phyloP scores from a whole-genome alignment of 2,888 invertebrate genomes.

The Pseudeuparius sepicola region DNA sequence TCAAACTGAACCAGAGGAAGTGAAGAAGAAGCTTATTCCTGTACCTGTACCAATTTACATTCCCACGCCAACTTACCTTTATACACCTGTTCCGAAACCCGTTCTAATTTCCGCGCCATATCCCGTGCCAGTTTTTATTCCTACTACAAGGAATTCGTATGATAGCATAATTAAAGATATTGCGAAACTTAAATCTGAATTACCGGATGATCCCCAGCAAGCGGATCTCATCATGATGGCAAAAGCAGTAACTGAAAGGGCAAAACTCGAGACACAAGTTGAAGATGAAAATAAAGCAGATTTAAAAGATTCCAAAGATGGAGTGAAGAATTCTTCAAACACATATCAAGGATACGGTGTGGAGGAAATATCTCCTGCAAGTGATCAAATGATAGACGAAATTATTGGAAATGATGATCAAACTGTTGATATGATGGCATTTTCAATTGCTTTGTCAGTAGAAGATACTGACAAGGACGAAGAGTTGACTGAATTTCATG shows the following conservation, averaged over 20 bases:
- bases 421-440: no score
- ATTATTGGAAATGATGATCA: no score
- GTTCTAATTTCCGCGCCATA: constrained; percentile 74
- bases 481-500: no score
- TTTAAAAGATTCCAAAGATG: no score
- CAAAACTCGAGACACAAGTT: no score
- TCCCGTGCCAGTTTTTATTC: constrained; percentile 78
- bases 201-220: constrained; percentile 2
- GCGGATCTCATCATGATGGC: constrained; percentile 7
- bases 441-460: no score
- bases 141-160: constrained; percentile 70
- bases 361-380: no score
- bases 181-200: constrained; percentile 44
- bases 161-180: constrained; percentile 56
- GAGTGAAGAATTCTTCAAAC: no score
- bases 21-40: constrained; percentile 43
- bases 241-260: constrained; percentile 7
- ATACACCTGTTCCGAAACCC: constrained; percentile 71
- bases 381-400: no score
- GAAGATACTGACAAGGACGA: no score
- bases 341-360: no score
- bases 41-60: constrained; percentile 79
- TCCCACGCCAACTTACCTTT: constrained; percentile 76
- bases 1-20: constrained; percentile 24
- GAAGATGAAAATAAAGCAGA: no score